Conservation (phyloP, 1,140 invertebrate species). For the Dendroctonus ponderosae region DNA sequence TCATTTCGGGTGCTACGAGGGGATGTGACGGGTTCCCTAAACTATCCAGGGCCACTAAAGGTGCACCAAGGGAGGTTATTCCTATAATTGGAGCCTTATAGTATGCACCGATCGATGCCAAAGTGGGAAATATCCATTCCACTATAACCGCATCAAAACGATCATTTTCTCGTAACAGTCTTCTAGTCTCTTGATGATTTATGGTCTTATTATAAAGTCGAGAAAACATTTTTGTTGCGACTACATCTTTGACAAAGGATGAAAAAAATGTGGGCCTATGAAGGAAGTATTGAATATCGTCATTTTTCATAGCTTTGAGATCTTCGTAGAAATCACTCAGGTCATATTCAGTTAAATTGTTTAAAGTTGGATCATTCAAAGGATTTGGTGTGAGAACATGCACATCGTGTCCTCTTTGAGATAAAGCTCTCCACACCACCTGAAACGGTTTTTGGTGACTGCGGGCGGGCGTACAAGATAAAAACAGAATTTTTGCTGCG, state of each 20-base stretch:
- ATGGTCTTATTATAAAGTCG: conserved; percentile 22
- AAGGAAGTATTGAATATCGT: conserved; percentile 10
- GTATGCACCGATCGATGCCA: conserved; percentile 41
- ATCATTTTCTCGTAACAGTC: conserved; percentile 38
- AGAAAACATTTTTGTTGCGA: conserved; percentile 18
- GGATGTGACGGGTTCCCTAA: conserved; percentile 49
- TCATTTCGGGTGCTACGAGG: conserved; percentile 50
- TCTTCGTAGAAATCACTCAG: conserved; percentile 26
- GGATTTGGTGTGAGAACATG: conserved; percentile 35
- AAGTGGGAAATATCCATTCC: conserved; percentile 41
- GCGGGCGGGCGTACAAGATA: conserved; percentile 40
- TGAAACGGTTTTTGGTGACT: conserved; percentile 54
- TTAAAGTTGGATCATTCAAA: conserved; percentile 27
- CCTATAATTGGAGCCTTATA: conserved; percentile 46
- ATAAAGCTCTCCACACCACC: conserved; percentile 44
- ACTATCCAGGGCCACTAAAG: conserved; percentile 28
- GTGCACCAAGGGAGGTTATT: conserved; percentile 34
- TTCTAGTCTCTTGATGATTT: conserved; percentile 36
- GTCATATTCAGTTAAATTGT: conserved; percentile 36
- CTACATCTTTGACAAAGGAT: conserved; percentile 29
- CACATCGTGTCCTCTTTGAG: conserved; percentile 37
- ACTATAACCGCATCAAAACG: conserved; percentile 48
- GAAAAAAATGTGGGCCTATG: conserved; percentile 27
- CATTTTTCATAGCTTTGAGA: not conserved
- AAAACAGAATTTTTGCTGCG: conserved; percentile 33